Evolutionary conservation across 2,113 vertebrate genomes (phyloP).

Genomic region (Hypocryptadius cinnamomeus): DNA sequence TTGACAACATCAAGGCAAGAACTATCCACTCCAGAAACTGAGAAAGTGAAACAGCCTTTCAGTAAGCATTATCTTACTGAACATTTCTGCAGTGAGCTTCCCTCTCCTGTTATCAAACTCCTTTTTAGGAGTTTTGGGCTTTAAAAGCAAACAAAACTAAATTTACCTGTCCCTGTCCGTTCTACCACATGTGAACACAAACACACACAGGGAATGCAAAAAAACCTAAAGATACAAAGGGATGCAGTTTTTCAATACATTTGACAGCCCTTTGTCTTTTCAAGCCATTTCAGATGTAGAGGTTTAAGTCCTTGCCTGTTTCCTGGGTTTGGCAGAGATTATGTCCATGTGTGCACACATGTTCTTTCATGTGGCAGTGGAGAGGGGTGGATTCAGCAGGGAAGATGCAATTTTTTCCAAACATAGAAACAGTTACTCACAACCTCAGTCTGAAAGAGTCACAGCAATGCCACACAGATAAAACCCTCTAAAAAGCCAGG

Average conservation of each 20-base stretch:
- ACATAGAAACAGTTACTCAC: neutral
- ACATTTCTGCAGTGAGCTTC: neutral
- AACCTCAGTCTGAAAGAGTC: neutral
- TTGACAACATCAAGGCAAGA: neutral
- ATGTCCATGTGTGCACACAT: neutral
- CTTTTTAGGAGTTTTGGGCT: neutral
- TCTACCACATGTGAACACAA: neutral
- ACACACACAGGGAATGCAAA: neutral
- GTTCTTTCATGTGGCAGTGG: neutral
- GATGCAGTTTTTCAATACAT: neutral
- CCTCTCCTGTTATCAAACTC: neutral
- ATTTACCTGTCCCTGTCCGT: neutral
- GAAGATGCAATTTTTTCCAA: neutral
- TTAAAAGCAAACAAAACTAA: neutral
- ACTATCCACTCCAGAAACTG: neutral
- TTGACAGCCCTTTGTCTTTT: neutral
- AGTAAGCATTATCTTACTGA: neutral
- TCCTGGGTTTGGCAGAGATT: neutral
- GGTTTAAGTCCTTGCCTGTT: neutral
- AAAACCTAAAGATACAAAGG: neutral
- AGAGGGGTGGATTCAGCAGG: neutral
- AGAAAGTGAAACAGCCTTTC: neutral
- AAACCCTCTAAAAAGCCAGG: neutral
- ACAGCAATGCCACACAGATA: neutral
- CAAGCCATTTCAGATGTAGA: neutral